phyloP scores from a whole-genome alignment of 2,888 invertebrate species.

The Dascillus cervinus region DNA sequence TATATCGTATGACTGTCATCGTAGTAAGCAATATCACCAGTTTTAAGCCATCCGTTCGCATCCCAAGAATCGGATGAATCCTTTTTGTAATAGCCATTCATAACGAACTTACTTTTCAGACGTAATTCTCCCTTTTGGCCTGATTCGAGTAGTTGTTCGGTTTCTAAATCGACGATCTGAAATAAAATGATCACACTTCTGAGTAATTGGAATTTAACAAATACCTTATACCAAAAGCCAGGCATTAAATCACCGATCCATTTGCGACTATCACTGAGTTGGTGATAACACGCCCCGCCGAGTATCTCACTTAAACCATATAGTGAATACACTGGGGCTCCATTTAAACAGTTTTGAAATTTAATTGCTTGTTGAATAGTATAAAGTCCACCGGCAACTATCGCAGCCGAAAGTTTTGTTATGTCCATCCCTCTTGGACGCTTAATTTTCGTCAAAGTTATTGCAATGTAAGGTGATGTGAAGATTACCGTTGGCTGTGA shows the following conservation, averaged over 20 bases:
- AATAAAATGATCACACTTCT: conserved; percentile 17
- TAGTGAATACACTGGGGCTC: conserved; percentile 27
- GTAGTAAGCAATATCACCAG: conserved; percentile 47
- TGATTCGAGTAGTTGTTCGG: conserved; percentile 40
- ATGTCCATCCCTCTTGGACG: conserved; percentile 32
- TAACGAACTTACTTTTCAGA: conserved; percentile 37
- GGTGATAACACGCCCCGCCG: conserved; percentile 24
- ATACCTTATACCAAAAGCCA: conserved; percentile 31
- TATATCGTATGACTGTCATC: conserved; percentile 44
- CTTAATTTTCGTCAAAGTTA: conserved; percentile 24
- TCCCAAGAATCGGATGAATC: conserved; percentile 42
- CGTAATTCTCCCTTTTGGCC: conserved; percentile 47
- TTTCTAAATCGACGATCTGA: conserved; percentile 43
- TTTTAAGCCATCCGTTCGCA: conserved; percentile 44
- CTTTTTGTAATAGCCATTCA: conserved; percentile 44
- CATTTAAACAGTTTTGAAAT: conserved; percentile 32
- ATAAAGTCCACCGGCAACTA: conserved; percentile 29
- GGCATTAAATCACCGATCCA: conserved; percentile 27
- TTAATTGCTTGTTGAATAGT: conserved; percentile 21
- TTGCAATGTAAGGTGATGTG: conserved; percentile 25
- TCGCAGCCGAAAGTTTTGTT: conserved; percentile 22
- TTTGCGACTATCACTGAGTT: conserved; percentile 25
- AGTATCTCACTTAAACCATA: conserved; percentile 36
- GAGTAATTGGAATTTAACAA: neutral
- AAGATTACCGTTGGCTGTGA: conserved; percentile 25